These are phyloP conservation scores for Mnemiopsis leidyi DNA, from an alignment of 37 sponge, comb jelly and placozoan genomes.

Conservation along the genomic window DNA sequence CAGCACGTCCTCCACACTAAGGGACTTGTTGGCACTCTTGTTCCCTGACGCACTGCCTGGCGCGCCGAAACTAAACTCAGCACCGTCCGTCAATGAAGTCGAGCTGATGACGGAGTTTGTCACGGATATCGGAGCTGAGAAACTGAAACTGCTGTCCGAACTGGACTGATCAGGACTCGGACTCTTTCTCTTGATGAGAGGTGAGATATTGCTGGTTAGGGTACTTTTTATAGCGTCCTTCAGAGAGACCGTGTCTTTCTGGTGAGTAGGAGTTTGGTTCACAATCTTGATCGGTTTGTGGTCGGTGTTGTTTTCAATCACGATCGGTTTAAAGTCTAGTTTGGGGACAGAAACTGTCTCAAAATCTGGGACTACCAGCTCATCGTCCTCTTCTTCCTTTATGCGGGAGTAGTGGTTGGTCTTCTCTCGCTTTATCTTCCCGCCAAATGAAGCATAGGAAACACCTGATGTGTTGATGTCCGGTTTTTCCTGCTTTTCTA, in stretches of 20 bases:
- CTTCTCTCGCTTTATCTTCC: conserved; percentile 64
- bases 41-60: neutral
- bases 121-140: conserved; percentile 37
- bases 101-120: neutral
- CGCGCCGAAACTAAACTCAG: conserved; percentile 54
- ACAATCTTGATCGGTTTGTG: conserved; percentile 56
- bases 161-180: neutral
- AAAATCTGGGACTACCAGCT: conserved; percentile 10
- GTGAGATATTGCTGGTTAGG: neutral
- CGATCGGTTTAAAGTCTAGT: conserved; percentile 43
- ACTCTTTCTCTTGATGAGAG: neutral
- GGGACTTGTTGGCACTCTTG: neutral
- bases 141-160: conserved; percentile 11
- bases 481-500: neutral
- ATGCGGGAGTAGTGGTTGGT: conserved; percentile 5
- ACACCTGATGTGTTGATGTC: neutral
- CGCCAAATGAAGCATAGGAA: neutral
- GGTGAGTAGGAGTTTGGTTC: neutral
- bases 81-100: neutral
- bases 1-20: conserved; percentile 1
- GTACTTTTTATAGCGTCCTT: conserved; percentile 11
- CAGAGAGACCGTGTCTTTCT: neutral
- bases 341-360: conserved; percentile 5
- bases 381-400: conserved; percentile 21
- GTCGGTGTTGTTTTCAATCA: neutral